phyloP scores from a whole-genome alignment of 2,888 invertebrate species.

The Agrotis puta region DNA sequence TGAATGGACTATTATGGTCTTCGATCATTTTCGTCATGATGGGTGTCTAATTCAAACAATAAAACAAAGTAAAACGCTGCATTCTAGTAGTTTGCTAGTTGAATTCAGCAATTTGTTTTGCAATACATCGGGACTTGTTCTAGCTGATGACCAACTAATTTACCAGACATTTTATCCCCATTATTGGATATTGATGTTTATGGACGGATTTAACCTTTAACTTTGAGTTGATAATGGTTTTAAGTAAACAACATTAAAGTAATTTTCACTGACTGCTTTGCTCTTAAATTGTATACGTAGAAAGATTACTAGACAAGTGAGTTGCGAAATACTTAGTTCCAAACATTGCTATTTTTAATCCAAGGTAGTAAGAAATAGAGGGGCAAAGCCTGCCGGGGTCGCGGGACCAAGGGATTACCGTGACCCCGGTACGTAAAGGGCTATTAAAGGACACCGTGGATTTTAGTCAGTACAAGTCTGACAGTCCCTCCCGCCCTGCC shows the following conservation, averaged over 20 bases:
- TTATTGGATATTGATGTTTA: conserved; percentile 52
- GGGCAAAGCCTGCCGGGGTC: no score
- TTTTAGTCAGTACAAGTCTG: no score
- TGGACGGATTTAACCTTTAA: conserved; percentile 39
- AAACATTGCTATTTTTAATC: conserved; percentile 11
- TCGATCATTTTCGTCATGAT: conserved; percentile 28
- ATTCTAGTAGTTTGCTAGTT: conserved; percentile 27
- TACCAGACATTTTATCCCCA: conserved; percentile 49
- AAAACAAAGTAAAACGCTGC: conserved; percentile 24
- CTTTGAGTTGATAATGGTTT: conserved; percentile 42
- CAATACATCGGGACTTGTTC: conserved; percentile 37
- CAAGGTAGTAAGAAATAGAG: background rate
- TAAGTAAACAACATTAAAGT: conserved; percentile 41
- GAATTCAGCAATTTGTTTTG: conserved; percentile 44
- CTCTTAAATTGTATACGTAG: conserved; percentile 22
- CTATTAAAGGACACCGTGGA: no score
- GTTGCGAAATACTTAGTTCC: conserved; percentile 17
- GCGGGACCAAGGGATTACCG: no score
- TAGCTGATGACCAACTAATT: conserved; percentile 37
- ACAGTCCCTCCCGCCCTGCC: no score
- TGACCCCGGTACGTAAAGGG: no score
- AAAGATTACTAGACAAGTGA: conserved; percentile 20
- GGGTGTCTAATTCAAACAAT: conserved; percentile 58
- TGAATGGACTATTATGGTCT: conserved; percentile 24
- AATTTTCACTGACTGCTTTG: conserved; percentile 35